phyloP scores from a whole-genome alignment of 1,140 invertebrate species.

The Ceratina australensis region DNA sequence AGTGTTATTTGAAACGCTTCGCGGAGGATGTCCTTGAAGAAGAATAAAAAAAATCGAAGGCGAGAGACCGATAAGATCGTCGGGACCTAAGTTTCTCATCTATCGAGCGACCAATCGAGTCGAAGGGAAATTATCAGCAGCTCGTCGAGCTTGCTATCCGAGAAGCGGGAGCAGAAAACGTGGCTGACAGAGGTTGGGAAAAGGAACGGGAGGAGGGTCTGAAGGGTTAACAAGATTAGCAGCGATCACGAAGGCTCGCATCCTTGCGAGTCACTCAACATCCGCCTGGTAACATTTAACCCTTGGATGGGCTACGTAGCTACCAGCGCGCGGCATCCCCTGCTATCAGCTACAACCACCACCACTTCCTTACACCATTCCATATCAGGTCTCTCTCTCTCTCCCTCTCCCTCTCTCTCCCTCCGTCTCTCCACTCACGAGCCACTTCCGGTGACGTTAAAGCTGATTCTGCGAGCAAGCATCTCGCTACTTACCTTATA shows the following conservation, averaged over 20 bases:
- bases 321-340: background rate
- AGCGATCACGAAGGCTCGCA: constrained; percentile 30
- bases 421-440: constrained; percentile 5
- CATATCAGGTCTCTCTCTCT: too few relatives aligned
- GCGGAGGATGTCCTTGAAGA: background rate
- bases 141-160: background rate
- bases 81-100: background rate
- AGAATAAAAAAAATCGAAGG: background rate
- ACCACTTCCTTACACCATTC: background rate
- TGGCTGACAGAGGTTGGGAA: too few relatives aligned
- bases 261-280: constrained; percentile 17
- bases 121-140: constrained; percentile 17
- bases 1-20: background rate
- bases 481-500: constrained; percentile 7
- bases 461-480: constrained; percentile 29
- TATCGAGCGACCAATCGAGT: constrained; percentile 4
- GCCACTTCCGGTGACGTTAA: constrained; percentile 48
- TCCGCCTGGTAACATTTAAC: constrained; percentile 27
- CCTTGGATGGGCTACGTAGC: background rate
- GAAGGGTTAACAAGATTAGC: constrained; percentile 42
- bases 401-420: too few relatives aligned
- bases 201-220: background rate
- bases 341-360: constrained; percentile 11
- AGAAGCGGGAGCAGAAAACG: background rate
- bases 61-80: background rate